phyloP scores from a whole-genome alignment of 2,888 invertebrate species.

The Gerosis bhagava region DNA sequence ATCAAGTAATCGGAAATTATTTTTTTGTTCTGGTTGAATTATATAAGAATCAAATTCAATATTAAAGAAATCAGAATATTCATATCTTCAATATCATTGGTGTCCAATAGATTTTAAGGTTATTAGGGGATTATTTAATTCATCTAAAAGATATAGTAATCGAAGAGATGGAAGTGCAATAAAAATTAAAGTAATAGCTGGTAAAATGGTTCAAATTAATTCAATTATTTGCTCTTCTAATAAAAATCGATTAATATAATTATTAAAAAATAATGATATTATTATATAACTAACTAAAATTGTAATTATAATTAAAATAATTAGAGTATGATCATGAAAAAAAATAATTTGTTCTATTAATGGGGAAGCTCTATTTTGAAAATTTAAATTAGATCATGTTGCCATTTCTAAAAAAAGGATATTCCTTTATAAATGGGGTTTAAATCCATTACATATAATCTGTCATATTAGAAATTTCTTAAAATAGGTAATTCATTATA shows the following conservation, averaged over 20 bases:
- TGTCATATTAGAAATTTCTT: slow-evolving; percentile 84
- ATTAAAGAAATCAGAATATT: slow-evolving; percentile 82
- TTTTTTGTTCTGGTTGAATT: slow-evolving; percentile 54
- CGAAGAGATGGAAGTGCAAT: slow-evolving; percentile 84
- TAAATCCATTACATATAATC: slow-evolving; percentile 83
- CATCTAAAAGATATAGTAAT: slow-evolving; percentile 83
- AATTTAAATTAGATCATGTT: slow-evolving; percentile 80
- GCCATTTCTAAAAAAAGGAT: slow-evolving; percentile 84
- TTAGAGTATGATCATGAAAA: slow-evolving; percentile 84
- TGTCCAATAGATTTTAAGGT: slow-evolving; percentile 85
- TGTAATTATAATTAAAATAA: slow-evolving; percentile 84
- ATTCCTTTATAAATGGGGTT: slow-evolving; percentile 85
- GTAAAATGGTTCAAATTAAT: slow-evolving; percentile 85
- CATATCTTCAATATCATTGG: slow-evolving; percentile 87
- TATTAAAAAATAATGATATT: slow-evolving; percentile 79
- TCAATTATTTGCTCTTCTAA: slow-evolving; percentile 84
- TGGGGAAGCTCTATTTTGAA: slow-evolving; percentile 84
- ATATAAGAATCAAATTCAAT: slow-evolving; percentile 38
- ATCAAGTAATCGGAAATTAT: slow-evolving; percentile 82
- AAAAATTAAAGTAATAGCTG: slow-evolving; percentile 83
- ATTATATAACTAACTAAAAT: slow-evolving; percentile 82
- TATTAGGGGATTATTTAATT: slow-evolving; percentile 81
- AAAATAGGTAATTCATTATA: slow-evolving; percentile 82
- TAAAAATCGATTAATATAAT: slow-evolving; percentile 79
- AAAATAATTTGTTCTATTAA: slow-evolving; percentile 86